Conservation (phyloP, 92 coral and sea anemone genomes). For the Zoanthus sansibaricus region DNA sequence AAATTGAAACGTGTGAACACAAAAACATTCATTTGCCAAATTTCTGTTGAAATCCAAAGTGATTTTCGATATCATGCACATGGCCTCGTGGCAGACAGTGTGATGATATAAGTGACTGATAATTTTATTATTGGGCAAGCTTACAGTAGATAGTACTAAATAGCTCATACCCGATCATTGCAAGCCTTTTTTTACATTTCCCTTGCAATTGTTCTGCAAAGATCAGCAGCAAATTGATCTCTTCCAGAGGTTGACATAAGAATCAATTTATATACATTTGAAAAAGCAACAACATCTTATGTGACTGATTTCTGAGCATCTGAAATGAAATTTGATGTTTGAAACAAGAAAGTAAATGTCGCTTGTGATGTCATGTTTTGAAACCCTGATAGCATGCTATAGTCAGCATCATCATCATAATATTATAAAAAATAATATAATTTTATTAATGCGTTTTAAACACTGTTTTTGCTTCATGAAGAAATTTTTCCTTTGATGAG, state of each 20-base stretch:
- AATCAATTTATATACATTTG: slow-evolving; percentile 21
- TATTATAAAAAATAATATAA: no score
- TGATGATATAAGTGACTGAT: slow-evolving; percentile 24
- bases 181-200: slow-evolving; percentile 1
- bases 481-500: slow-evolving; percentile 92
- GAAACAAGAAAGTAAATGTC: no score
- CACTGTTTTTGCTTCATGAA: slow-evolving; percentile 15
- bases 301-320: no score
- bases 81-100: slow-evolving; percentile 20
- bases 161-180: slow-evolving; percentile 35
- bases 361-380: no score
- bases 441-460: no score
- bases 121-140: slow-evolving; percentile 8
- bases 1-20: slow-evolving; percentile 18
- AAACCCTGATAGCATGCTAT: no score
- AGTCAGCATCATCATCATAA: no score
- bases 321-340: no score
- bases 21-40: slow-evolving; percentile 3
- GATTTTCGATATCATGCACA: slow-evolving; percentile 19
- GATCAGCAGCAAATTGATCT: slow-evolving; percentile 30
- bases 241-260: slow-evolving; percentile 34
- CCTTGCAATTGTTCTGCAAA: neutral
- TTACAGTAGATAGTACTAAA: slow-evolving; percentile 12
- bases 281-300: neutral
- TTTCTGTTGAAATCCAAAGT: neutral